Evolutionary conservation across 2,888 invertebrate genomes (phyloP).

Genomic region (Gisinianus flammeolus): DNA sequence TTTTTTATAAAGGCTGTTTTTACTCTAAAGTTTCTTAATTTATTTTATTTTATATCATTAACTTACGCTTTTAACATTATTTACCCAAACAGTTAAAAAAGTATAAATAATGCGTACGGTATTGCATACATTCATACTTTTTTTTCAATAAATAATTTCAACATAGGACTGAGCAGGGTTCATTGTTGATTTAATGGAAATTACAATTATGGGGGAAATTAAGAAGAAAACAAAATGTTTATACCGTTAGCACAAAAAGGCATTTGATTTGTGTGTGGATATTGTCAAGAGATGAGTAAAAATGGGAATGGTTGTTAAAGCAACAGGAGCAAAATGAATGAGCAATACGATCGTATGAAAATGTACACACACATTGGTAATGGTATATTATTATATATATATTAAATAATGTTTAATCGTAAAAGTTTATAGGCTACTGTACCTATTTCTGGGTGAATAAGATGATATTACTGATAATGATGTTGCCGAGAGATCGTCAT

Average conservation of each 20-base stretch:
- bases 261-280: neutral
- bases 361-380: too few relatives aligned
- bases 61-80: neutral
- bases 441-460: conserved; percentile 31
- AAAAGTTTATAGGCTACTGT: neutral
- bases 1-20: neutral
- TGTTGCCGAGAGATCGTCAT: conserved; percentile 36
- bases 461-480: conserved; percentile 39
- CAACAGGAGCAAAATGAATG: neutral
- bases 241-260: neutral
- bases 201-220: neutral
- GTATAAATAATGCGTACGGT: conserved; percentile 3
- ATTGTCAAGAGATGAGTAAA: neutral
- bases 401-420: neutral
- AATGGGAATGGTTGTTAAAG: neutral
- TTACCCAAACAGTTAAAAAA: neutral
- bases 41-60: neutral
- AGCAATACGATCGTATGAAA: too few relatives aligned
- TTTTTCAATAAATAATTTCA: neutral
- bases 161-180: neutral
- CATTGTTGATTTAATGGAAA: neutral
- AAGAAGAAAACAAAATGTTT: neutral
- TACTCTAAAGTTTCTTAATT: neutral
- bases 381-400: neutral
- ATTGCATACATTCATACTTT: neutral